Evolutionary conservation across 2,888 invertebrate species (phyloP).

Genomic region (Aplocera efformata): DNA sequence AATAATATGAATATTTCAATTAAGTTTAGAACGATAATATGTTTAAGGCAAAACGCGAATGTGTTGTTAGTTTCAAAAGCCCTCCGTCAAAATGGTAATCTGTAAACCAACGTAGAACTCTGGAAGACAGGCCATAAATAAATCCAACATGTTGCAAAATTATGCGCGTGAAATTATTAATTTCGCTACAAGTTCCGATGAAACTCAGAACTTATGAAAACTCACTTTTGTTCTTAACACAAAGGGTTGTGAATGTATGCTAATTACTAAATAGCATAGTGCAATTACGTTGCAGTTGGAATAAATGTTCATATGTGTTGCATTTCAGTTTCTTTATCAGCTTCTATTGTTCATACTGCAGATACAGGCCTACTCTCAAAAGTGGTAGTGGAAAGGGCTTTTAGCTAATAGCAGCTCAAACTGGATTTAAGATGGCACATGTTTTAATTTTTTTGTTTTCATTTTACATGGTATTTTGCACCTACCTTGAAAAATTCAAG

Average conservation of each 20-base stretch:
- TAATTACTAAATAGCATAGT: slow-evolving; percentile 38
- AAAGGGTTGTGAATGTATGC: slow-evolving; percentile 42
- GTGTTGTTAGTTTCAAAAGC: slow-evolving; percentile 1
- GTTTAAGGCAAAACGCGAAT: background rate
- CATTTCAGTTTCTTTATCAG: too few species aligned
- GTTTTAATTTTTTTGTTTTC: too few species aligned
- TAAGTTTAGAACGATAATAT: too few species aligned
- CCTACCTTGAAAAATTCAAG: too few species aligned
- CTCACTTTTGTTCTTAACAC: slow-evolving; percentile 37
- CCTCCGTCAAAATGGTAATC: slow-evolving; percentile 9
- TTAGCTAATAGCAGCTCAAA: too few species aligned
- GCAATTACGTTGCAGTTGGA: background rate
- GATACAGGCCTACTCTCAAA: too few species aligned
- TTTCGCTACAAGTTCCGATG: slow-evolving; percentile 34
- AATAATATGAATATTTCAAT: too few species aligned
- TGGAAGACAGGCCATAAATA: slow-evolving; percentile 17
- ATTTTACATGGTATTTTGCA: too few species aligned
- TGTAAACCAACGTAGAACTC: slow-evolving; percentile 7
- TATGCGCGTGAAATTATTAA: slow-evolving; percentile 25
- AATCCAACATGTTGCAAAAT: slow-evolving; percentile 7
- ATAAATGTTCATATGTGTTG: too few species aligned
- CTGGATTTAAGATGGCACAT: too few species aligned
- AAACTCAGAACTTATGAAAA: slow-evolving; percentile 35
- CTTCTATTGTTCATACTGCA: too few species aligned
- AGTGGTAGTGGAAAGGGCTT: too few species aligned